phyloP scores from a whole-genome alignment of 92 coral and sea anemone species.

The Umimayanthus kanabou region DNA sequence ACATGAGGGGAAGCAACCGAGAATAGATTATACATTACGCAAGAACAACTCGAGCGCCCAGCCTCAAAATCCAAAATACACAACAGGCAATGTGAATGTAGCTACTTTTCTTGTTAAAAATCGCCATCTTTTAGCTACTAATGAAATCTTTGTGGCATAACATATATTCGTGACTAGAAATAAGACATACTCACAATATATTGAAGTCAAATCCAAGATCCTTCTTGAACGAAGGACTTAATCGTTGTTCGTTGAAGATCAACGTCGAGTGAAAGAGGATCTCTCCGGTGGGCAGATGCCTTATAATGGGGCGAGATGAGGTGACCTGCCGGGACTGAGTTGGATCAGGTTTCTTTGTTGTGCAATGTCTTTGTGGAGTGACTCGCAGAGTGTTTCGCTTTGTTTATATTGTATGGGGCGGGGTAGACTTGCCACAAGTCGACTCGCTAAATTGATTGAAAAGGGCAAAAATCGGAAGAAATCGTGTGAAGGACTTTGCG shows the following conservation, averaged over 20 bases:
- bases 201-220: constrained; percentile 8
- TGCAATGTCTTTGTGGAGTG: background rate
- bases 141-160: too few relatives aligned
- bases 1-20: too few relatives aligned
- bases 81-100: background rate
- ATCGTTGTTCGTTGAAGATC: background rate
- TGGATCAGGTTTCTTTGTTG: constrained; percentile 1
- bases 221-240: constrained; percentile 1
- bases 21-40: background rate
- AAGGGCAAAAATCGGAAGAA: too few relatives aligned
- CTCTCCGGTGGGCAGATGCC: background rate
- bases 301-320: background rate
- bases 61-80: background rate
- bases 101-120: background rate
- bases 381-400: background rate
- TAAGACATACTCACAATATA: background rate
- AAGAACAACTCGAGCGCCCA: background rate
- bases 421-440: too few relatives aligned
- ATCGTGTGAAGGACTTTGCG: too few relatives aligned
- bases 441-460: too few relatives aligned
- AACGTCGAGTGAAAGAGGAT: background rate
- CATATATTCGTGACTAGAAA: background rate
- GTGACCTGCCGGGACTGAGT: background rate
- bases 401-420: background rate
- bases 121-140: background rate